Evolutionary conservation across 2,888 invertebrate species (phyloP), one percentile per base, ranked within the genome.

Genomic region (Baccha elongata): DNA sequence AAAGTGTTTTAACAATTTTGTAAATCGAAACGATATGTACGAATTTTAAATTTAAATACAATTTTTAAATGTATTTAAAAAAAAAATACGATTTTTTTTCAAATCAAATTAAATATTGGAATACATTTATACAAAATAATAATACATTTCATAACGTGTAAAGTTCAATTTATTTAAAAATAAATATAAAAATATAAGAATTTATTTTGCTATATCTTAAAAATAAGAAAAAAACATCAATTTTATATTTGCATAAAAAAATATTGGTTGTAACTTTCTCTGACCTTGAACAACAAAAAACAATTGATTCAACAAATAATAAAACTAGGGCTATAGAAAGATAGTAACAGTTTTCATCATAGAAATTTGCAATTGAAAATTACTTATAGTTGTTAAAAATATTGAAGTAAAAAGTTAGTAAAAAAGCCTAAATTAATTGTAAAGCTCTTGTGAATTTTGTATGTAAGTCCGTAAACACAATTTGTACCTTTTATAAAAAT

Each of bases 1-100:
- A 19, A 73, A 37, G 69, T 84, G 74, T 83, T 73, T 64, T 37
- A 50, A 72, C 50, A 26, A 23, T 19, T 40, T 67, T 68, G 40
- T 35, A 15, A 58, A 58, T 73, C 80, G 85, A 85, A 86, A 84
- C 83, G 84, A 50, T 87, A 84, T 84, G 85, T 84, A 85, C 85
- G 69, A 84, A 76, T 85, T 79, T 52, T 84, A 85, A 19, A 46
- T 10, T 37, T 53, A 75, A 67, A 48, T 29, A 58, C 5, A 15
- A 17, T 42, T 58, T 42, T 19, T 29, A 60, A 19, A 29, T 6
- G 15, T 11, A 58, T 11, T 23, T 23, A 40, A 52, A 60, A 65
- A 37, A 7, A 44, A 58, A 15, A 23, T n/a, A n/a, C n/a, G n/a
- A n/a, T n/a, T n/a, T n/a, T n/a, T n/a, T n/a, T n/a, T n/a, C 13